These are phyloP conservation scores for Acanthiza pusilla DNA, from an alignment of 2,797 vertebrate genomes.

Conservation along the genomic window DNA sequence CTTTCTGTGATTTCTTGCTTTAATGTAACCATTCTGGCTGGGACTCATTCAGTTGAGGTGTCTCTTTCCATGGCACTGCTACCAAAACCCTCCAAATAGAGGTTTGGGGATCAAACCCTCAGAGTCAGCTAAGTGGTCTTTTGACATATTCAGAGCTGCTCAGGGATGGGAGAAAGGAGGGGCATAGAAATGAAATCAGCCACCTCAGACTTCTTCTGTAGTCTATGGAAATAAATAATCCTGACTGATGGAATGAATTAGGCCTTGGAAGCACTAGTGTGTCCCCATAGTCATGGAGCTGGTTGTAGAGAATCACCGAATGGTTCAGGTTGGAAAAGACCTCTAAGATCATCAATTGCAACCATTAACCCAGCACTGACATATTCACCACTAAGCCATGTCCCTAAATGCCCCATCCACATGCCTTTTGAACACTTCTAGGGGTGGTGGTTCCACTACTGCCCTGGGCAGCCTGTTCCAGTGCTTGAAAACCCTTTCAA, in stretches of 20 bases:
- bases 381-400: accelerated
- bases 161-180: neutral
- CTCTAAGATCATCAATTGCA: neutral
- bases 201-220: neutral
- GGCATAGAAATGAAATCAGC: neutral
- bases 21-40: neutral
- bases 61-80: neutral
- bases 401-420: neutral
- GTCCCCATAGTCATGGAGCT: neutral
- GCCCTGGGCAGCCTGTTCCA: neutral
- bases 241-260: neutral
- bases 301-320: neutral
- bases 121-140: neutral
- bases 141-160: neutral
- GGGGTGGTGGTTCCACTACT: neutral
- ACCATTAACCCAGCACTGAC: neutral
- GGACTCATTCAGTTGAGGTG: neutral
- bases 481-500: neutral
- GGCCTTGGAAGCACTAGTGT: neutral
- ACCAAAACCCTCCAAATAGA: neutral
- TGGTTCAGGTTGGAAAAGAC: neutral
- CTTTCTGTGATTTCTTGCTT: neutral
- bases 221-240: neutral
- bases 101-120: neutral
- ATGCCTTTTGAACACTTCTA: neutral